Base-by-base conservation (phyloP, 1,140 invertebrate genomes). In the Campoletis sonorensis region DNA sequence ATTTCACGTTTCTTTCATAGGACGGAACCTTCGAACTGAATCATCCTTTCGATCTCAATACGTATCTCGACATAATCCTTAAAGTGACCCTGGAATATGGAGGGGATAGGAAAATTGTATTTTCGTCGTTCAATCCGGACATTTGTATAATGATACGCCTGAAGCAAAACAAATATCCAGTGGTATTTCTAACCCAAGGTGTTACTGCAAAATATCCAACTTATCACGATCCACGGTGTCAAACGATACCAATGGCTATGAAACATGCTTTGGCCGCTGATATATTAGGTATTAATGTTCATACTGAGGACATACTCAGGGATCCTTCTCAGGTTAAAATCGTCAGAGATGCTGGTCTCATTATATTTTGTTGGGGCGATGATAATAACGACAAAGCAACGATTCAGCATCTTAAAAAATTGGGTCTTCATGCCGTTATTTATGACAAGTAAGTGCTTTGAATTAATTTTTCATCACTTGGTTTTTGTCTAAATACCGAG, bases 321-420 rank as follows among this genome's bases (percentile, higher is more conserved):
- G 96, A 99, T 92, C 94, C 96, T 21, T 94, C 94, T 15, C 94
- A 97, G 91, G 95, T 98, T 0, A 94, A 96, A 85, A 88, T 96
- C 70, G 96, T 96, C 0, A 95, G 95, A 83, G 94, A 96, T 83
- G 93, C 94, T 37, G 96, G 96, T 18, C 93, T 99, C 23, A 94
- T 98, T 1, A 94, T 98, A 61, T 99, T 99, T 89, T 98, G 97
- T 88, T 99, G 98, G 98, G 98, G 98, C 7, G 97, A 99, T 88
- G 97, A 98, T 88, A 98, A 98, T 87, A 98, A 98, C 86, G 95
- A 97, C 89, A 95, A 95, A 80, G 94, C 95, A n/a, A 97, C 96
- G 0, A 98, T 98, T 61, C 95, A 95, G 84, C 94, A 95, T 86
- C 93, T 99, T 0, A 98, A 98, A 90, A 93, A 96, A 83, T 93